phyloP scores from a whole-genome alignment of 2,888 invertebrate species.

The Plusia festucae region DNA sequence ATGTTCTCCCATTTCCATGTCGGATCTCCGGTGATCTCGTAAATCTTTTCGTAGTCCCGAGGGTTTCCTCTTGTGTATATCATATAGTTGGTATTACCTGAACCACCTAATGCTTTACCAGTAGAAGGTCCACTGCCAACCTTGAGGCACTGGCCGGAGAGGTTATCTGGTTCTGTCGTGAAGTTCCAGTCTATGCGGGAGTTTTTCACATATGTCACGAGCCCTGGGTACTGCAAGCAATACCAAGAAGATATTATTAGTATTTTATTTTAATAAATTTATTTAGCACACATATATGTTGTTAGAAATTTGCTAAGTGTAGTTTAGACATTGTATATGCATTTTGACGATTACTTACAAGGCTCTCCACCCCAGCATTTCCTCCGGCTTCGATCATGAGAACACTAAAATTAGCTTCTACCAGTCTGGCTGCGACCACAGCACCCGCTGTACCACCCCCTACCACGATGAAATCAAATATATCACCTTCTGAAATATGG shows the following conservation, averaged over 20 bases:
- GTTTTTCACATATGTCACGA: conserved; percentile 17
- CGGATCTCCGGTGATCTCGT: conserved; percentile 47
- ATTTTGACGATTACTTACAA: conserved; percentile 41
- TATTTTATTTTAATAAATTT: no score
- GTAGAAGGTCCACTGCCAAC: conserved; percentile 35
- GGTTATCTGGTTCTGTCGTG: conserved; percentile 39
- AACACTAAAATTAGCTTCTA: conserved; percentile 40
- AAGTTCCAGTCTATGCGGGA: conserved; percentile 59
- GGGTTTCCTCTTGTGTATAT: conserved; percentile 62
- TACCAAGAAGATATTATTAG: conserved; percentile 15
- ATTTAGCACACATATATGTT: no score
- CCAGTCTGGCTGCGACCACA: conserved; percentile 56
- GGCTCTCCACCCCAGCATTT: conserved; percentile 48
- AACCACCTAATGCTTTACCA: conserved; percentile 69
- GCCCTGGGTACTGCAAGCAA: conserved; percentile 29
- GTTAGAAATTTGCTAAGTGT: no score
- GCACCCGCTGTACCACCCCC: conserved; percentile 67
- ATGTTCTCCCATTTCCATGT: conserved; percentile 63
- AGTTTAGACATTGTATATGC: no score
- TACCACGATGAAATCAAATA: conserved; percentile 65
- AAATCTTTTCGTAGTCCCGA: conserved; percentile 61
- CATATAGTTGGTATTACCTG: conserved; percentile 60
- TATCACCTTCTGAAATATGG: conserved; percentile 45
- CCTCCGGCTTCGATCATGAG: conserved; percentile 59
- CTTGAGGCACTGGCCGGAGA: conserved; percentile 7